phyloP scores from a whole-genome alignment of 2,888 invertebrate genomes.

The Temnothorax rugatulus region DNA sequence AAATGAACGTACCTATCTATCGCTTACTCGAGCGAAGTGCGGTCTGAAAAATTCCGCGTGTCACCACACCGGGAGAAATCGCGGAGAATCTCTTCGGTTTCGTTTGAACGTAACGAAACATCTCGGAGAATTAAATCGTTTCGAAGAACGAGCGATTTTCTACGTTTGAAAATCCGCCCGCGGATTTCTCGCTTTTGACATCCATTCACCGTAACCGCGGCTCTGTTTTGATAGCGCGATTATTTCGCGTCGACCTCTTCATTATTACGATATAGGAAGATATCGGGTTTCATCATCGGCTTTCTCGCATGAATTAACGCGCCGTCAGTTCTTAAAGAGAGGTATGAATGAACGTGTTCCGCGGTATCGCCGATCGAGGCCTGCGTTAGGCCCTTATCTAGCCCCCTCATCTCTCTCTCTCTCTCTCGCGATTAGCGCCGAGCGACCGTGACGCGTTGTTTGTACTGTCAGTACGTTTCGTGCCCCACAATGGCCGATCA shows the following conservation, averaged over 20 bases:
- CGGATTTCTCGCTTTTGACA: not conserved
- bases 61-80: conserved; percentile 16
- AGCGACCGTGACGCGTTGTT: conserved; percentile 60
- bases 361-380: conserved; percentile 33
- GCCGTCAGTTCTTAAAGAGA: conserved; percentile 15
- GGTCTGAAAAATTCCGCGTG: not conserved
- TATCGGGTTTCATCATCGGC: conserved; percentile 31
- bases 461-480: conserved; percentile 54
- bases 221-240: conserved; percentile 43
- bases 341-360: conserved; percentile 49
- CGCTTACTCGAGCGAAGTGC: not conserved
- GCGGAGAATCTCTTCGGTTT: not conserved
- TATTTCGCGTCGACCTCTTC: conserved; percentile 16
- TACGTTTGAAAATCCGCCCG: not conserved
- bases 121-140: not conserved
- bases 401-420: conserved; percentile 57
- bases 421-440: conserved; percentile 60
- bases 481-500: conserved; percentile 53
- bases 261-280: conserved; percentile 9
- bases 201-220: not conserved
- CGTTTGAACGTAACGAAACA: not conserved
- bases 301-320: conserved; percentile 47
- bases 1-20: conserved; percentile 23
- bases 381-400: conserved; percentile 46
- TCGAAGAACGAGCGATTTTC: not conserved